Percentiles rank a stretch among this genome's conserved stretches.
Conservation (phyloP, 2,113 vertebrate genomes). For the Cynoglossus semilaevis region DNA sequence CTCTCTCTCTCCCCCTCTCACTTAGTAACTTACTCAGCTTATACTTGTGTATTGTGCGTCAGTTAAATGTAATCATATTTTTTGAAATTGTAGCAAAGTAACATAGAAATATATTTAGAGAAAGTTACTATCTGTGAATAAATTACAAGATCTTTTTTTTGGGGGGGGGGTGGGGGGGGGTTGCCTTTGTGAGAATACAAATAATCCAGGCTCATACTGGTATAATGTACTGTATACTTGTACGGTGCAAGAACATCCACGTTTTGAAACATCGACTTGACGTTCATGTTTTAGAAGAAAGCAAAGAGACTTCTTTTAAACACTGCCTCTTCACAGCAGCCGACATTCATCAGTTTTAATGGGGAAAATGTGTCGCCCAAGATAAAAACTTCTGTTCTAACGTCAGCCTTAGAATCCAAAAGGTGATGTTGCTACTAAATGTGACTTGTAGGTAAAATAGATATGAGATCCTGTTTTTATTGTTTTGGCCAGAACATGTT, state of each 20-base stretch:
- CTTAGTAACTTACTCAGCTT: too few relatives aligned
- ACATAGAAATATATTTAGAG: too few relatives aligned
- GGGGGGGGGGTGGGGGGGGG: too few relatives aligned
- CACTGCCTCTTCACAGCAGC: constrained; percentile 12
- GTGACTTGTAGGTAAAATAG: constrained; percentile 3
- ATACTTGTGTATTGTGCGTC: too few relatives aligned
- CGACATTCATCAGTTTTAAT: constrained; percentile 26
- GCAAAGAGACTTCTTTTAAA: neutral
- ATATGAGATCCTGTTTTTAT: neutral
- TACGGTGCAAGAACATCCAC: constrained; percentile 1
- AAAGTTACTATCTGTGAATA: too few relatives aligned
- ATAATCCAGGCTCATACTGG: too few relatives aligned
- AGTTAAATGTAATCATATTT: too few relatives aligned
- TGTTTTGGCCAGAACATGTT: neutral
- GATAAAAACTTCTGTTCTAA: constrained; percentile 18
- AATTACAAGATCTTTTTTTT: too few relatives aligned
- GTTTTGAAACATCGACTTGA: constrained; percentile 30
- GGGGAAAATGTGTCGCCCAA: constrained; percentile 12
- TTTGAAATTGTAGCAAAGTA: too few relatives aligned
- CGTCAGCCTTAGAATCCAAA: constrained; percentile 18
- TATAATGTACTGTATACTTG: too few relatives aligned
- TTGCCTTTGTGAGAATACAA: too few relatives aligned
- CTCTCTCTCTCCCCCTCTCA: too few relatives aligned
- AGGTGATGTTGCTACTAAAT: neutral
- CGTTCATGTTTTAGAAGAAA: constrained; percentile 7